These are phyloP conservation scores for Chrysina gloriosa DNA, from an alignment of 2,888 invertebrate genomes.

Conservation along the genomic window DNA sequence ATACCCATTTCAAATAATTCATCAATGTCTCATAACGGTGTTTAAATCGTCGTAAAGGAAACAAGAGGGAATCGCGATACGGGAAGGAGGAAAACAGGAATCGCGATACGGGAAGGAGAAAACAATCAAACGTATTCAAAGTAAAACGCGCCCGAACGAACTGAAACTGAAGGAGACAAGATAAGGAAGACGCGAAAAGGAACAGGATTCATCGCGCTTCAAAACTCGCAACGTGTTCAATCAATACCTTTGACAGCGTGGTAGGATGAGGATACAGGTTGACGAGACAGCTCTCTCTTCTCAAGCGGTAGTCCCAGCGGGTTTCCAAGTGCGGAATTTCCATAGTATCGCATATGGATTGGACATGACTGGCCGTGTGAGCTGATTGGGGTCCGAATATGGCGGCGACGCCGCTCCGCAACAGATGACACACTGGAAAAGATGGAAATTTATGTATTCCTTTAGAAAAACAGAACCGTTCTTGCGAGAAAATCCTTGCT, in stretches of 20 bases:
- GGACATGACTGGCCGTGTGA: conserved; percentile 91
- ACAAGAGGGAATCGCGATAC: background rate
- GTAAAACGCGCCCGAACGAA: background rate
- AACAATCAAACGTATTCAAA: conserved; percentile 5
- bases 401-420: conserved; percentile 90
- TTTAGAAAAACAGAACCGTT: conserved; percentile 24
- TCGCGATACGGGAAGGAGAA: background rate
- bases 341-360: conserved; percentile 96
- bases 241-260: conserved; percentile 81
- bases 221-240: conserved; percentile 17
- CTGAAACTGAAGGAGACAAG: background rate
- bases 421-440: conserved; percentile 84
- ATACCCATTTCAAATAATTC: background rate
- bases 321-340: conserved; percentile 96
- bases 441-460: conserved; percentile 39
- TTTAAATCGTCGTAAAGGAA: background rate
- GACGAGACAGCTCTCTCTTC: conserved; percentile 89
- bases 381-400: conserved; percentile 94
- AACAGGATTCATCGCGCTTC: background rate
- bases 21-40: conserved; percentile 9
- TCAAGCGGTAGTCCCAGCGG: conserved; percentile 90
- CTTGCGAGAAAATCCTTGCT: conserved; percentile 1
- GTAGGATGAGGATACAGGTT: conserved; percentile 95
- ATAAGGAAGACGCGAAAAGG: background rate
- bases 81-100: too few relatives aligned